These are phyloP conservation scores for Mobula birostris DNA, from an alignment of 2,113 vertebrate species.

Conservation along the genomic window DNA sequence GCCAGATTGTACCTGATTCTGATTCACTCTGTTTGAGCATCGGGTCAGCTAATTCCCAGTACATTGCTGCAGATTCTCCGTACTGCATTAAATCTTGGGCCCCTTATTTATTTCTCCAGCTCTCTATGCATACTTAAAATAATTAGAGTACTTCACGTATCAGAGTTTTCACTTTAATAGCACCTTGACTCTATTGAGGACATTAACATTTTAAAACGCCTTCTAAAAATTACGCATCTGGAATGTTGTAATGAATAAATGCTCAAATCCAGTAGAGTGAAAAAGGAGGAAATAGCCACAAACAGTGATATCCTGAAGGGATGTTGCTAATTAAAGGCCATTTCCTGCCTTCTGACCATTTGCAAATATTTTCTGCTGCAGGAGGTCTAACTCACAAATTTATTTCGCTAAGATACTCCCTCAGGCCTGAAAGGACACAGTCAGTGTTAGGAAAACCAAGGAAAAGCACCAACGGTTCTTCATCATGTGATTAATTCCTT, in stretches of 20 bases:
- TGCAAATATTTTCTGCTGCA: slow-evolving; percentile 43
- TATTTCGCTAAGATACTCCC: slow-evolving; percentile 38
- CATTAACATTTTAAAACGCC: slow-evolving; percentile 49
- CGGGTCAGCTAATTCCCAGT: too few species aligned
- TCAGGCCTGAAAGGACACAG: slow-evolving; percentile 25
- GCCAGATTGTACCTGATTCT: too few species aligned
- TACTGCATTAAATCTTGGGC: background rate
- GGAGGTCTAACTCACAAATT: slow-evolving; percentile 43
- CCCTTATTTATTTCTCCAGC: background rate
- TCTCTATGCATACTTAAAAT: background rate
- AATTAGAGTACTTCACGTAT: slow-evolving; percentile 24
- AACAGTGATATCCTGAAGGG: slow-evolving; percentile 48
- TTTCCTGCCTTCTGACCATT: slow-evolving; percentile 52
- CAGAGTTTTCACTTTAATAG: background rate
- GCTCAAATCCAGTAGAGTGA: slow-evolving; percentile 48
- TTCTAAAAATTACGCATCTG: slow-evolving; percentile 54
- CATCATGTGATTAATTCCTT: slow-evolving; percentile 30
- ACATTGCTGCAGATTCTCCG: background rate
- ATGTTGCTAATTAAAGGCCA: slow-evolving; percentile 50
- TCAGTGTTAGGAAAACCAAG: background rate
- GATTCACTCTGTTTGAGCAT: background rate
- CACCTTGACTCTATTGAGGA: slow-evolving; percentile 37
- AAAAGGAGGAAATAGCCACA: slow-evolving; percentile 50
- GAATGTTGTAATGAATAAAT: slow-evolving; percentile 56
- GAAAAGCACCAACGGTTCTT: background rate